Evolutionary conservation across 2,113 vertebrate genomes (phyloP).

Genomic region (Cryptomyrus ogoouensis): DNA sequence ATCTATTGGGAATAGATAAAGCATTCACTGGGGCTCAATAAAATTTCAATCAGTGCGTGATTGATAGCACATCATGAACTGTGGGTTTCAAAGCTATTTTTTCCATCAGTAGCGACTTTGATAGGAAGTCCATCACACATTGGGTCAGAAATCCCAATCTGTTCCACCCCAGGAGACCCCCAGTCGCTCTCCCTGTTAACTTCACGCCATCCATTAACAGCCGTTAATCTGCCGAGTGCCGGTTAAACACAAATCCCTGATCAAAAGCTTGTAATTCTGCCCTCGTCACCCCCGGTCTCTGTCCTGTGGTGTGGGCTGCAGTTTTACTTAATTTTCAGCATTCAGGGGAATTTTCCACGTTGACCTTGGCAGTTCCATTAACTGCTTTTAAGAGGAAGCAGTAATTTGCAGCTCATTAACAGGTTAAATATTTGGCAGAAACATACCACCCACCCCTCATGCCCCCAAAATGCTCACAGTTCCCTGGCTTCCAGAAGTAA

Average conservation of each 20-base stretch:
- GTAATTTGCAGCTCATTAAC: not conserved
- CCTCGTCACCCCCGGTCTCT: constrained; percentile 43
- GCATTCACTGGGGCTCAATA: not conserved
- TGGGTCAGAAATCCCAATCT: not conserved
- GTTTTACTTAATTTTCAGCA: constrained; percentile 12
- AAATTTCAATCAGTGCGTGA: not conserved
- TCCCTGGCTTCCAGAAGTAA: not conserved
- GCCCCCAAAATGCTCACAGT: not conserved
- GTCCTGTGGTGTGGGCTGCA: not conserved
- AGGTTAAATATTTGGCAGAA: not conserved
- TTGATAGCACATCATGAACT: not conserved
- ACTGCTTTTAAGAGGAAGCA: not conserved
- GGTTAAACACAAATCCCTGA: constrained; percentile 60
- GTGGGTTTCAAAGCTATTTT: not conserved
- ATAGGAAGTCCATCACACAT: not conserved
- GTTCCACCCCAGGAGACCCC: not conserved
- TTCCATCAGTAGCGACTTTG: not conserved
- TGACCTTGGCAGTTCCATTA: not conserved
- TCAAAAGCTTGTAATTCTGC: constrained; percentile 57
- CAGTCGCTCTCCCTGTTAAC: not conserved
- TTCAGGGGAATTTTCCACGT: not conserved
- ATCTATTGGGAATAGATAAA: not conserved
- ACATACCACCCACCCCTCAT: not conserved
- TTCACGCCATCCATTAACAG: constrained; percentile 49
- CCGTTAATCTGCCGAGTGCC: constrained; percentile 58